Conservation (phyloP, 2,797 vertebrate species). For the Sebastes dallii region DNA sequence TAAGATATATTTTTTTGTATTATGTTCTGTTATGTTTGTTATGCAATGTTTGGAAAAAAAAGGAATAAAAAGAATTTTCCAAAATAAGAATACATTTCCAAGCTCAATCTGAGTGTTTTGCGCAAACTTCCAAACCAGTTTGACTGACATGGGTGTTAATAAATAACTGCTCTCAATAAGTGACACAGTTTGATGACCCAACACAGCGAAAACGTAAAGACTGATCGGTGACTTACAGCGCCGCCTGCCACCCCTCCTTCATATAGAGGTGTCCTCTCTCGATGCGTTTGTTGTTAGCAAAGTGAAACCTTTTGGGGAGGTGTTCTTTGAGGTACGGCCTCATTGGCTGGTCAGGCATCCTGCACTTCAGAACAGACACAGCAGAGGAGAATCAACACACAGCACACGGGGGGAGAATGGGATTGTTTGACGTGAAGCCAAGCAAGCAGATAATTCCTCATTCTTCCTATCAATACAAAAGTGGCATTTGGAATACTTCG, state of each 20-base stretch:
- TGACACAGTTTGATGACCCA: not conserved
- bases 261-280: slow-evolving; percentile 90
- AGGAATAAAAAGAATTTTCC: too few species aligned
- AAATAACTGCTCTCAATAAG: not conserved
- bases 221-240: slow-evolving; percentile 79
- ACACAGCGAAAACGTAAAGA: not conserved
- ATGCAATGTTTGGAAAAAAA: too few species aligned
- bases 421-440: slow-evolving; percentile 59
- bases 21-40: too few species aligned
- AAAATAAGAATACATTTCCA: not conserved
- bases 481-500: slow-evolving; percentile 62
- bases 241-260: slow-evolving; percentile 87
- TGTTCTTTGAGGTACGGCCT: slow-evolving; percentile 89
- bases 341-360: slow-evolving; percentile 85
- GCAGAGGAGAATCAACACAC: slow-evolving; percentile 46
- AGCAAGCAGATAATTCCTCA: slow-evolving; percentile 64
- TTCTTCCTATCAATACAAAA: slow-evolving; percentile 61
- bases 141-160: not conserved
- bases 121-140: not conserved
- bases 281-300: slow-evolving; percentile 88
- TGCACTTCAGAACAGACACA: slow-evolving; percentile 86
- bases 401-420: not conserved
- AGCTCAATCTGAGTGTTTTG: not conserved
- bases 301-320: slow-evolving; percentile 93
- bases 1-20: too few species aligned